Conservation (phyloP, 2,888 invertebrate species). For the Polyommatus iphigenia region DNA sequence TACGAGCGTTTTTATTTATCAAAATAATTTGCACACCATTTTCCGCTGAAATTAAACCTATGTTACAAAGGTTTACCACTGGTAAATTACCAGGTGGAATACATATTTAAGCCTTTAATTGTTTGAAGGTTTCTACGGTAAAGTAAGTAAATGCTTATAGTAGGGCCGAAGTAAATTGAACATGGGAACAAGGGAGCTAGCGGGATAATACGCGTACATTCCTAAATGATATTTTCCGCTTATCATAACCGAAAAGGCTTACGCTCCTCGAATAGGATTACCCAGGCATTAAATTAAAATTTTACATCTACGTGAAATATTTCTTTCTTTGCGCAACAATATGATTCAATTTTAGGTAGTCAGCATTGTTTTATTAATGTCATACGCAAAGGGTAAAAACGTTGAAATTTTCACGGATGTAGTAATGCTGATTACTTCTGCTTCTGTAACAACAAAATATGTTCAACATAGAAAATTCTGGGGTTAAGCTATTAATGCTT, state of each 20-base stretch:
- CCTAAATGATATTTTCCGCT: conserved; percentile 51
- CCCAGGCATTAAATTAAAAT: conserved; percentile 17
- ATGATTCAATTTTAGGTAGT: conserved; percentile 3
- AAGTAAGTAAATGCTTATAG: background rate
- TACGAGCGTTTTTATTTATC: background rate
- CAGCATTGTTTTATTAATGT: background rate
- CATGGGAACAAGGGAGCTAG: background rate
- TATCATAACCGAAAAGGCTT: conserved; percentile 58
- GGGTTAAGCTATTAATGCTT: too few relatives aligned
- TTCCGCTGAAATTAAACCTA: background rate
- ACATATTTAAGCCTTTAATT: too few relatives aligned
- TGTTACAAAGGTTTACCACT: background rate
- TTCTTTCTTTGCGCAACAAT: conserved; percentile 5
- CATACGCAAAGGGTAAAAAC: too few relatives aligned
- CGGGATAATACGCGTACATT: conserved; percentile 17
- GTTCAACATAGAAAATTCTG: too few relatives aligned
- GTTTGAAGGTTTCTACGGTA: too few relatives aligned
- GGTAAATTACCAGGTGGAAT: too few relatives aligned
- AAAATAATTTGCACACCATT: background rate
- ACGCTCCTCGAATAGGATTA: conserved; percentile 24
- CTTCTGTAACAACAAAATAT: too few relatives aligned
- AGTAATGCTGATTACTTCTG: too few relatives aligned
- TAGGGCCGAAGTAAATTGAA: conserved; percentile 48
- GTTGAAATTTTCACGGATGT: too few relatives aligned
- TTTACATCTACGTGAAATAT: conserved; percentile 18